These are phyloP conservation scores for Oxyura jamaicensis DNA, from an alignment of 2,113 vertebrate species.

Conservation along the genomic window DNA sequence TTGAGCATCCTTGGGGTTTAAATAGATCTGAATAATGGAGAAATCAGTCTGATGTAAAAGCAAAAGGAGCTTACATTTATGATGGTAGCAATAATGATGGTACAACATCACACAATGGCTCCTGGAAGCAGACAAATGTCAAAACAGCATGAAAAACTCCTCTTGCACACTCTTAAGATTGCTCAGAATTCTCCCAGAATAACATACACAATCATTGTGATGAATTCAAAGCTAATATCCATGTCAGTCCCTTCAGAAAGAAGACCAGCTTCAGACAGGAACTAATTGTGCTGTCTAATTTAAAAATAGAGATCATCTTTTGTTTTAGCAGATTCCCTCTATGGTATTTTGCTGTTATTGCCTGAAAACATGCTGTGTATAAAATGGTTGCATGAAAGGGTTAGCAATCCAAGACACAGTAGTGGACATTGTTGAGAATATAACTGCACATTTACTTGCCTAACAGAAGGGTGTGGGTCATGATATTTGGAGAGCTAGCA, in stretches of 20 bases:
- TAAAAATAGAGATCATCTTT: constrained; percentile 41
- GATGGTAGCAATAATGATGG: constrained; percentile 25
- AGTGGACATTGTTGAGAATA: neutral
- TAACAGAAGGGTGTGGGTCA: neutral
- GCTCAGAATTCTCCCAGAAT: neutral
- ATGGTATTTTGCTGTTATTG: neutral
- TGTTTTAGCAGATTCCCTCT: constrained; percentile 27
- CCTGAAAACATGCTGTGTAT: neutral
- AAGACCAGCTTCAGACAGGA: neutral
- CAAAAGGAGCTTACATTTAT: constrained; percentile 26
- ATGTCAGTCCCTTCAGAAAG: neutral
- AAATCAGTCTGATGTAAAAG: constrained; percentile 25
- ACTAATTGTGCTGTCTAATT: neutral
- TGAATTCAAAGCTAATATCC: constrained; percentile 29
- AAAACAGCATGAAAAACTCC: constrained; percentile 46
- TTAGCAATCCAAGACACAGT: constrained; percentile 5
- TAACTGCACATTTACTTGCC: neutral
- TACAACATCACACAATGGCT: constrained; percentile 39
- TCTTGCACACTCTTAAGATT: neutral
- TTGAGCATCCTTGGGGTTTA: constrained; percentile 6
- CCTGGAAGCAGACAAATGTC: constrained; percentile 51
- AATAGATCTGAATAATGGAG: neutral
- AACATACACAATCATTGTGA: neutral
- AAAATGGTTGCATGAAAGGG: constrained; percentile 35
- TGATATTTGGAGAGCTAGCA: constrained; percentile 69